Percentiles rank a stretch among this genome's conserved stretches.
Conservation (phyloP, 92 coral and sea anemone species). For the Umimayanthus kanabou region DNA sequence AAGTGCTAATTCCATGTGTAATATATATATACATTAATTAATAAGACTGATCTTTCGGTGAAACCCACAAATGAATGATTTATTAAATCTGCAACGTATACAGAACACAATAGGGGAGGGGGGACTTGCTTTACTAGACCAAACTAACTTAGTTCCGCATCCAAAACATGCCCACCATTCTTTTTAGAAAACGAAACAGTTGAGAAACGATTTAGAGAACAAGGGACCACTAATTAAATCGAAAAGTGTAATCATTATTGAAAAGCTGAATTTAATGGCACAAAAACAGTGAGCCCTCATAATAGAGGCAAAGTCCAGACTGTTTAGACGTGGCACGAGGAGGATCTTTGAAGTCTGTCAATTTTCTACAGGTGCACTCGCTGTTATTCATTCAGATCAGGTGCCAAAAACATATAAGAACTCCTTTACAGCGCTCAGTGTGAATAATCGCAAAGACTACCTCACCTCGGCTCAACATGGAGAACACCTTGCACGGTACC, state of each 20-base stretch:
- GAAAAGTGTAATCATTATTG: not conserved
- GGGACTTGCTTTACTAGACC: not conserved
- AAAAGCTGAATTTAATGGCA: conserved; percentile 9
- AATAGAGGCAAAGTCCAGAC: not conserved
- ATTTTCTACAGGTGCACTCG: conserved; percentile 12
- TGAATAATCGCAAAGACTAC: conserved; percentile 19
- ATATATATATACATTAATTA: conserved; percentile 8
- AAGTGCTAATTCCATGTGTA: conserved; percentile 4
- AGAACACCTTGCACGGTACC: conserved; percentile 62
- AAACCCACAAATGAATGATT: conserved; percentile 35
- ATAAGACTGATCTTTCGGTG: not conserved
- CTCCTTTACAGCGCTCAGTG: conserved; percentile 26
- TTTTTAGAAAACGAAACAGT: not conserved
- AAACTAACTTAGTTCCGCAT: not conserved
- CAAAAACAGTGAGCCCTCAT: not conserved
- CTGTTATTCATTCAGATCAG: conserved; percentile 19
- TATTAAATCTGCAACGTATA: not conserved
- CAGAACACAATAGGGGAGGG: not conserved
- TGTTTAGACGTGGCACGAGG: conserved; percentile 33
- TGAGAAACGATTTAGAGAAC: conserved; percentile 15
- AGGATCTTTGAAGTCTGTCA: conserved; percentile 9
- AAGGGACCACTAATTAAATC: not conserved
- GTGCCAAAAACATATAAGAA: conserved; percentile 21
- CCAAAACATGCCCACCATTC: not conserved
- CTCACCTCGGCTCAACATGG: conserved; percentile 44